Evolutionary conservation across 2,797 vertebrate genomes (phyloP).

Genomic region (Pipistrellus pipistrellus): DNA sequence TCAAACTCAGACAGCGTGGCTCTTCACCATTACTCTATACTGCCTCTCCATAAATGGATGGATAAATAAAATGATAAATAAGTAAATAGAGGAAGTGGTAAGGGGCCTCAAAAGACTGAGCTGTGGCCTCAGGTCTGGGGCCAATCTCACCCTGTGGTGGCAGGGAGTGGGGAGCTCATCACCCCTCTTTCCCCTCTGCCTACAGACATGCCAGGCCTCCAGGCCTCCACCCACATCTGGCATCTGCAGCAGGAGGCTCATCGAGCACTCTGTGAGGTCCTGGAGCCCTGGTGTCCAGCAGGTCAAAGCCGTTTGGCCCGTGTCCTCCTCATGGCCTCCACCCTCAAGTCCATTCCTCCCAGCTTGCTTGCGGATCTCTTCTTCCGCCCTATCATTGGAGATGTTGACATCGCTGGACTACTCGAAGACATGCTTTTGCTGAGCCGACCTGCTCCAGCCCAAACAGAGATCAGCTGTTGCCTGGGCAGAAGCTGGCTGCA

Average conservation of each 20-base stretch:
- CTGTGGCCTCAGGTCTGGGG: background rate
- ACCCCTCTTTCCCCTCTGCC: background rate
- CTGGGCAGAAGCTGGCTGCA: background rate
- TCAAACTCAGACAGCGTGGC: background rate
- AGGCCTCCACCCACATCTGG: slow-evolving; percentile 89
- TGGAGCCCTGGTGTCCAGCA: slow-evolving; percentile 89
- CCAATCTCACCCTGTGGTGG: background rate
- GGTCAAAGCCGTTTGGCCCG: slow-evolving; percentile 91
- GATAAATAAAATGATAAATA: background rate
- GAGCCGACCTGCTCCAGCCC: slow-evolving; percentile 78
- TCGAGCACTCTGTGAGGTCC: slow-evolving; percentile 91
- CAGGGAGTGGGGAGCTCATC: background rate
- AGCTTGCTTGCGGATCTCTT: slow-evolving; percentile 93
- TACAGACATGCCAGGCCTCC: slow-evolving; percentile 92
- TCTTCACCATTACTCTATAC: background rate
- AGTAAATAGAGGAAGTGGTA: background rate
- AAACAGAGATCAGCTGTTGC: slow-evolving; percentile 20
- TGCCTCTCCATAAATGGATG: background rate
- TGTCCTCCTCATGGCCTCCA: slow-evolving; percentile 91
- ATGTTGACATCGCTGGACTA: slow-evolving; percentile 91
- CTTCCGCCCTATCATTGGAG: slow-evolving; percentile 94
- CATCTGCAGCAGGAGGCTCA: slow-evolving; percentile 94
- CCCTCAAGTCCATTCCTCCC: slow-evolving; percentile 91
- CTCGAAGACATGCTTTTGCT: slow-evolving; percentile 93
- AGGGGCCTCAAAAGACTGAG: background rate